These are phyloP conservation scores for Tor tambroides DNA, from an alignment of 2,113 vertebrate genomes.

Conservation along the genomic window DNA sequence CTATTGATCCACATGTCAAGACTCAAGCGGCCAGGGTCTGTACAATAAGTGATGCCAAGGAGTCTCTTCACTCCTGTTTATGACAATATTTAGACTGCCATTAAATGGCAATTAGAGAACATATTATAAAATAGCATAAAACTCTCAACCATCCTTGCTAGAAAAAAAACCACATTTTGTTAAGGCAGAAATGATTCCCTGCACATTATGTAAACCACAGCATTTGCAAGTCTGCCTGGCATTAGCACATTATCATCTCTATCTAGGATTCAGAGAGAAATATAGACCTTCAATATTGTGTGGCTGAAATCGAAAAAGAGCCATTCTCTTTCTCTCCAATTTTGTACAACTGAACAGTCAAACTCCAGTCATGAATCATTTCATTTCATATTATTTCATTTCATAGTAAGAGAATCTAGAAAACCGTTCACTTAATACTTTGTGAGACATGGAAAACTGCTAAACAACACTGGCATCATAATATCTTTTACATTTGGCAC, in stretches of 20 bases:
- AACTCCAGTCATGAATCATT: neutral
- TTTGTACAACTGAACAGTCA: neutral
- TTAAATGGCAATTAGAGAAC: neutral
- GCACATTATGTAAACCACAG: constrained; percentile 1
- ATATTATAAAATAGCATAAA: neutral
- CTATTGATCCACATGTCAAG: neutral
- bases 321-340: neutral
- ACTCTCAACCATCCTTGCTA: neutral
- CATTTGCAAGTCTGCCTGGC: constrained; percentile 1
- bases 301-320: neutral
- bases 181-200: neutral
- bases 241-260: neutral
- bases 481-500: neutral
- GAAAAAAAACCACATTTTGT: constrained; percentile 7
- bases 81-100: neutral
- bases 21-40: neutral
- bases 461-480: neutral
- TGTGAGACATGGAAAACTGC: neutral
- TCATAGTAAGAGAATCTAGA: neutral
- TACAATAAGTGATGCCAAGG: neutral
- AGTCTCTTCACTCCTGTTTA: neutral
- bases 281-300: constrained; percentile 10
- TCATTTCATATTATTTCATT: neutral
- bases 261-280: neutral
- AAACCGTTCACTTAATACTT: neutral